Evolutionary conservation across 2,888 invertebrate genomes (phyloP), one percentile per base, ranked within the genome.

Genomic region (Drosophila fulvimacula): DNA sequence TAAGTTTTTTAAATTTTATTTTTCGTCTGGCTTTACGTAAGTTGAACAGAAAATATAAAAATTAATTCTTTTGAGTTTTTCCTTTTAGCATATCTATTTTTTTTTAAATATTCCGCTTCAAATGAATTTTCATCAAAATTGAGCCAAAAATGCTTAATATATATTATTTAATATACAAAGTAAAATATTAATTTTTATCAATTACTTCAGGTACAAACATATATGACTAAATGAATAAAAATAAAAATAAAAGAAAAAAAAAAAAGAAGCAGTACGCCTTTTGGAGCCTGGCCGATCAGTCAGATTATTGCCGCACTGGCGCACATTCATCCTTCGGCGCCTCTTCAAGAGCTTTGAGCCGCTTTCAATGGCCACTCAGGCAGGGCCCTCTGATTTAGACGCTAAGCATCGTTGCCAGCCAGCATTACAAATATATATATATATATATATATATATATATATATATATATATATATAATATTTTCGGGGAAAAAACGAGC

Each of bases 231-330:
- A 42, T n/a, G n/a, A n/a, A n/a, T n/a, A n/a, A n/a, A n/a, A n/a
- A n/a, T n/a, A n/a, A n/a, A n/a, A n/a, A n/a, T n/a, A n/a, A n/a
- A 9, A 34, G 5, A 36, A 6, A 10, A 11, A 1, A 9, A 15
- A 49, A 34, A 34, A 5, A 27, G 4, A 17, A 13, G 13, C 19
- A 19, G 15, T 15, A 11, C 11, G 48, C 36, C 27, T 46, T 46
- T 11, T 64, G 21, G 44, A 21, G 32, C 5, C 24, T 49, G 53
- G n/a, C 38, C 39, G 77, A 76, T 76, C 69, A 73, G 64, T 9
- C 36, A 7, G 58, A 73, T 76, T 76, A 76, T 56, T 76, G 61
- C 57, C 76, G 76, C 73, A 65, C 64, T 61, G 57, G 38, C 58
- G 65, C 73, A 69, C 57, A 62, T 69, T 73, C 46, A 77, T 73